Percentiles rank a stretch among this genome's conserved stretches.
These are phyloP conservation scores for Helicoverpa armigera DNA, from an alignment of 1,140 invertebrate genomes.

Conservation along the genomic window DNA sequence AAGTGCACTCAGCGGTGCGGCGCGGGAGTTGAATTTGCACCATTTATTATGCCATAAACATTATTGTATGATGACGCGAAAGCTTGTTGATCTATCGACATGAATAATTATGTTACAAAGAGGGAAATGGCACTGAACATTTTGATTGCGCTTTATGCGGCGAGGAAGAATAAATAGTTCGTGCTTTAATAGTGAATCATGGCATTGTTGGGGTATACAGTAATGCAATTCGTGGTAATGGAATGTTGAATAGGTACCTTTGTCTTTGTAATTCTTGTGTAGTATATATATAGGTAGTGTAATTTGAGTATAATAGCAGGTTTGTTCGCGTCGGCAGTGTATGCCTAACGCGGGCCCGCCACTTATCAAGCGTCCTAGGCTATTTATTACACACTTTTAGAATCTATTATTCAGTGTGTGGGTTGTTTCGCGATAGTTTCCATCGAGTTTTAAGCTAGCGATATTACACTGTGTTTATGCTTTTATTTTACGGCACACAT, in stretches of 20 bases:
- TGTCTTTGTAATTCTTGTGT: slow-evolving; percentile 1
- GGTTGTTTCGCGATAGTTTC: slow-evolving; percentile 35
- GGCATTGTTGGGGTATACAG: background rate
- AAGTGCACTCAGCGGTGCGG: slow-evolving; percentile 69
- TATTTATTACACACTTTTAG: slow-evolving; percentile 38
- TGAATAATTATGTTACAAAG: slow-evolving; percentile 39
- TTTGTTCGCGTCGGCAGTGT: slow-evolving; percentile 31
- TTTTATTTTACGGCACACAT: slow-evolving; percentile 1
- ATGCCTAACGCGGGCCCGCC: slow-evolving; percentile 28
- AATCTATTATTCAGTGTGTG: slow-evolving; percentile 45
- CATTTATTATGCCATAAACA: slow-evolving; percentile 69
- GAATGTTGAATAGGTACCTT: slow-evolving; percentile 8
- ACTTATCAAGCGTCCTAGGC: slow-evolving; percentile 32
- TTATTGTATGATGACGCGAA: slow-evolving; percentile 40
- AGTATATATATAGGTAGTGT: slow-evolving; percentile 28
- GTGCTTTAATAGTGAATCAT: background rate
- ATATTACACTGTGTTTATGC: slow-evolving; percentile 26
- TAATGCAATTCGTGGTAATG: slow-evolving; percentile 23
- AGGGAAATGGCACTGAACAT: slow-evolving; percentile 19
- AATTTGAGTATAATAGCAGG: slow-evolving; percentile 35
- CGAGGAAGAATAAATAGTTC: background rate
- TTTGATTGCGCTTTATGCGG: background rate
- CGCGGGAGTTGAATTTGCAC: slow-evolving; percentile 61
- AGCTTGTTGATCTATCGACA: slow-evolving; percentile 37
- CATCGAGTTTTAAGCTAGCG: slow-evolving; percentile 15